Evolutionary conservation across 2,797 vertebrate species (phyloP).

Genomic region (Acanthornis magna): DNA sequence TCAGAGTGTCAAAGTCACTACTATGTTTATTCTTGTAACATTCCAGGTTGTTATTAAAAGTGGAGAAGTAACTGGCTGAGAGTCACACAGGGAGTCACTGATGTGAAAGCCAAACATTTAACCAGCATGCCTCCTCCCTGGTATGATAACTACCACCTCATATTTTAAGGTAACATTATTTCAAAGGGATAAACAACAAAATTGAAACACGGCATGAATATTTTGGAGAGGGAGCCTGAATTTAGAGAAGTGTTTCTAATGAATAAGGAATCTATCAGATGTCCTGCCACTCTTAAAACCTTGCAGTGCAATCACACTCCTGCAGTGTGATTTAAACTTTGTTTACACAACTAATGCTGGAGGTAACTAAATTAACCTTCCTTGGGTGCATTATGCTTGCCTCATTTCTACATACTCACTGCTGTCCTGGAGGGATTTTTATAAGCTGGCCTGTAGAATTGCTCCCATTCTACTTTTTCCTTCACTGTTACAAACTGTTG

Average conservation of each 20-base stretch:
- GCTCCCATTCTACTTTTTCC: background rate
- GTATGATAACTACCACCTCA: background rate
- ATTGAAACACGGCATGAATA: background rate
- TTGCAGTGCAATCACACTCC: background rate
- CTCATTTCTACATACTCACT: background rate
- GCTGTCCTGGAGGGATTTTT: background rate
- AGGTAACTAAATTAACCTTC: background rate
- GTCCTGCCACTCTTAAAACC: background rate
- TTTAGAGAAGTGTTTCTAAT: background rate
- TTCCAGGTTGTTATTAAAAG: slow-evolving; percentile 20
- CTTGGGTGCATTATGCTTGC: background rate
- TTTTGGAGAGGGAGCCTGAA: background rate
- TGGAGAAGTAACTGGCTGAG: background rate
- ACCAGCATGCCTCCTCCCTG: background rate
- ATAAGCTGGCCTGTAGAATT: background rate
- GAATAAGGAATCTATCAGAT: background rate
- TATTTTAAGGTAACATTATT: background rate
- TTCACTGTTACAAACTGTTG: background rate
- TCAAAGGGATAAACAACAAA: background rate
- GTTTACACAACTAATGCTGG: background rate
- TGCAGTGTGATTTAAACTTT: background rate
- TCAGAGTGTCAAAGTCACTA: background rate
- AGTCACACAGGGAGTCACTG: background rate
- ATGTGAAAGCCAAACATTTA: background rate
- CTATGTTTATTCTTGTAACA: slow-evolving; percentile 38